Percentiles rank a stretch among this genome's conserved stretches.
Evolutionary conservation across 2,888 invertebrate species (phyloP).

Genomic region (Sinohyriopsis cumingii): DNA sequence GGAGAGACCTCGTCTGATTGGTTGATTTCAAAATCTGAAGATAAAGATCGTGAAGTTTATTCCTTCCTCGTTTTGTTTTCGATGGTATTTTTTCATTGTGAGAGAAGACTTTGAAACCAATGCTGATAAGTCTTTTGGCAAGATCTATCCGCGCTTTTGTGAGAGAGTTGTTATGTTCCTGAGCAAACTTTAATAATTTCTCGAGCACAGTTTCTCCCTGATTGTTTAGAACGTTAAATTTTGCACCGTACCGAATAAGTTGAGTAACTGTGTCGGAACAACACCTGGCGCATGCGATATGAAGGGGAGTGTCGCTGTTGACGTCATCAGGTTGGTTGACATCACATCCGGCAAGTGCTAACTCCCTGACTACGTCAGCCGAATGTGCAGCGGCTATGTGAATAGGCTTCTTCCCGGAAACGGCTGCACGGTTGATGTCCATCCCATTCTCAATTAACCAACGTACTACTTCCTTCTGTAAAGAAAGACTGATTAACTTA

Average conservation of each 20-base stretch:
- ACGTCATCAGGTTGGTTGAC: slow-evolving; percentile 42
- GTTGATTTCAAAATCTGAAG: slow-evolving; percentile 15
- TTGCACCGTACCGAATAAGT: slow-evolving; percentile 43
- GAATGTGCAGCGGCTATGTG: slow-evolving; percentile 44
- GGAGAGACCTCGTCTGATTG: slow-evolving; percentile 26
- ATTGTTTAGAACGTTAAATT: slow-evolving; percentile 43
- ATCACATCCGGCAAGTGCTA: slow-evolving; percentile 44
- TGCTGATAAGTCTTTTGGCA: slow-evolving; percentile 39
- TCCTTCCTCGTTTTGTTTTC: slow-evolving; percentile 11
- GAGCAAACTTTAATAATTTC: slow-evolving; percentile 39
- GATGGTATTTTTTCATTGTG: not conserved
- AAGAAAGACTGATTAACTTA: not conserved
- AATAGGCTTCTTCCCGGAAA: slow-evolving; percentile 38
- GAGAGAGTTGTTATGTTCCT: slow-evolving; percentile 38
- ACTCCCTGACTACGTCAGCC: slow-evolving; percentile 26
- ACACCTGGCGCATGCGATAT: slow-evolving; percentile 43
- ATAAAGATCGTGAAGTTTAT: slow-evolving; percentile 36
- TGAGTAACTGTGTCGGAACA: slow-evolving; percentile 30
- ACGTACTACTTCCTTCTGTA: slow-evolving; percentile 22
- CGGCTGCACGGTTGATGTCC: slow-evolving; percentile 25
- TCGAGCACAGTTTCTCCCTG: slow-evolving; percentile 46
- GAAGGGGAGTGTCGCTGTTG: slow-evolving; percentile 48
- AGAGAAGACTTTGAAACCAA: slow-evolving; percentile 32
- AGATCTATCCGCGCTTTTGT: slow-evolving; percentile 40
- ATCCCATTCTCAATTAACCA: slow-evolving; percentile 27